Evolutionary conservation across 1,140 invertebrate genomes (phyloP).

Genomic region (Lordiphosa clarofinis): DNA sequence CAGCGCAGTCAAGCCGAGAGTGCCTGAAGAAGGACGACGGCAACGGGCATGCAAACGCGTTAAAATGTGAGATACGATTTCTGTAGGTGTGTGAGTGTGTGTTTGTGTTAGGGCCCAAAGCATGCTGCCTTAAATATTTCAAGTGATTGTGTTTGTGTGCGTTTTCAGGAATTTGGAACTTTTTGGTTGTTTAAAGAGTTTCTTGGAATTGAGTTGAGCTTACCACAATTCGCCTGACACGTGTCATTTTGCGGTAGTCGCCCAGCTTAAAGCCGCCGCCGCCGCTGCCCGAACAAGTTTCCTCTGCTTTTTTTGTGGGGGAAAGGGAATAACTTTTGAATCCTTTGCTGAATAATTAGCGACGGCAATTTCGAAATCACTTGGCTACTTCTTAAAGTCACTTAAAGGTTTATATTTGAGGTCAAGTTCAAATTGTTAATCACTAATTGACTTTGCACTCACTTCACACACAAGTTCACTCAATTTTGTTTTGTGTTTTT

Average conservation of each 20-base stretch:
- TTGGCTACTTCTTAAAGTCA: slow-evolving; percentile 2
- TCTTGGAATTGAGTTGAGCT: slow-evolving; percentile 39
- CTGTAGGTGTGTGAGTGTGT: not conserved
- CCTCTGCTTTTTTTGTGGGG: not conserved
- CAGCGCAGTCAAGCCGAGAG: slow-evolving; percentile 9
- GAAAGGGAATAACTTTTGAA: slow-evolving; percentile 7
- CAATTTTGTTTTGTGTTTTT: slow-evolving; percentile 16
- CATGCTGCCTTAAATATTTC: slow-evolving; percentile 21
- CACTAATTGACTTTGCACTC: not conserved
- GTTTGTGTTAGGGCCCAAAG: slow-evolving; percentile 21
- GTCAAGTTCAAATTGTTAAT: slow-evolving; percentile 2
- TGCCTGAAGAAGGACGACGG: not conserved
- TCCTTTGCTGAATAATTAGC: slow-evolving; percentile 6
- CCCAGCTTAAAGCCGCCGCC: slow-evolving; percentile 55
- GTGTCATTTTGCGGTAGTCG: slow-evolving; percentile 74
- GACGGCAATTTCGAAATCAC: slow-evolving; percentile 5
- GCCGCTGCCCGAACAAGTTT: not conserved
- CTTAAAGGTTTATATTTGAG: not conserved
- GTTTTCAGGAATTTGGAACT: slow-evolving; percentile 11
- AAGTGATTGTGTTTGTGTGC: slow-evolving; percentile 14
- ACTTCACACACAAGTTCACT: slow-evolving; percentile 3
- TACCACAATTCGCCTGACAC: slow-evolving; percentile 75
- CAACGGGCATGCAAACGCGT: slow-evolving; percentile 57
- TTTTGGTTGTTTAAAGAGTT: slow-evolving; percentile 3
- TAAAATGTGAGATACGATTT: slow-evolving; percentile 58